These are phyloP conservation scores for Saccostrea cuccullata DNA, from an alignment of 1,140 invertebrate genomes.

Conservation along the genomic window DNA sequence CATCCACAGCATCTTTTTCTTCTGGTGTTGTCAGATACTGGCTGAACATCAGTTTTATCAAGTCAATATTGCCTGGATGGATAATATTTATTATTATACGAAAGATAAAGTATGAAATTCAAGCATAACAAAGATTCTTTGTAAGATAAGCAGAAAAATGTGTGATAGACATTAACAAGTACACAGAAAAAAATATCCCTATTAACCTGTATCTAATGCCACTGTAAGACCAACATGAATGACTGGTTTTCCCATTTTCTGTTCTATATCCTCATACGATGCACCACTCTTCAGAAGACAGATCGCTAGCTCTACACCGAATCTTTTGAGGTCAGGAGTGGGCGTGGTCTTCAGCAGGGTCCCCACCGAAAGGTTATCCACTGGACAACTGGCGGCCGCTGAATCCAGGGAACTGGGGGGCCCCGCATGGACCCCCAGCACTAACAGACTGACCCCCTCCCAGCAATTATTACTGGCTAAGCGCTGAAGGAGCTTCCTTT, in stretches of 20 bases:
- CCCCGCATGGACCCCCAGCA: constrained; percentile 41
- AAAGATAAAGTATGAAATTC: too few relatives aligned
- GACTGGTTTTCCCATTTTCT: constrained; percentile 21
- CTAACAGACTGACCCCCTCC: constrained; percentile 50
- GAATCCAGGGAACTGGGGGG: constrained; percentile 20
- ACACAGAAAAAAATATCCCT: too few relatives aligned
- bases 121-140: too few relatives aligned
- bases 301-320: constrained; percentile 47
- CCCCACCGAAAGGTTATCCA: constrained; percentile 40
- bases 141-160: too few relatives aligned
- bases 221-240: constrained; percentile 38
- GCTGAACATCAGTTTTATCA: constrained; percentile 51
- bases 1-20: constrained; percentile 46
- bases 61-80: constrained; percentile 41
- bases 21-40: constrained; percentile 41
- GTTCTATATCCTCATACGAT: constrained; percentile 43
- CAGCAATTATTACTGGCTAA: constrained; percentile 44
- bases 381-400: not conserved
- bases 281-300: constrained; percentile 50
- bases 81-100: too few relatives aligned
- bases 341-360: constrained; percentile 33
- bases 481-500: constrained; percentile 36
- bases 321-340: constrained; percentile 34
- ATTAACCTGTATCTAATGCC: constrained; percentile 41
- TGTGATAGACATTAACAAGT: too few relatives aligned